Conservation (phyloP, 2,797 vertebrate genomes). For the Capromys pilorides region DNA sequence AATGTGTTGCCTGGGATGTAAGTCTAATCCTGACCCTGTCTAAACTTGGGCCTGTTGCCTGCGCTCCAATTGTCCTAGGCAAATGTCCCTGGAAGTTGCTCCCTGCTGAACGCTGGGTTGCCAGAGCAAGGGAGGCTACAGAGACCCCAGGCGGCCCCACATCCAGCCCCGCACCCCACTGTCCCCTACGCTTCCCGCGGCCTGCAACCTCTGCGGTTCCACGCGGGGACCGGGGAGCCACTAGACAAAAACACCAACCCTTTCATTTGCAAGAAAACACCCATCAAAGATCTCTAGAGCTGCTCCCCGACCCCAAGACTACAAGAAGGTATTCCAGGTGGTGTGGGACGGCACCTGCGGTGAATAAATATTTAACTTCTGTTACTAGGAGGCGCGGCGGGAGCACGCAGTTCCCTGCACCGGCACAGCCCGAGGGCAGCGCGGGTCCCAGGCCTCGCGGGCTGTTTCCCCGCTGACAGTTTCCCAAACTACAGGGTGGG, state of each 20-base stretch:
- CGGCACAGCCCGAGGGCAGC: background rate
- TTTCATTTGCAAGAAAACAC: background rate
- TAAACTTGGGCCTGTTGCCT: background rate
- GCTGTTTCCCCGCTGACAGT: constrained; percentile 54
- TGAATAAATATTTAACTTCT: constrained; percentile 3
- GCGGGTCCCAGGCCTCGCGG: background rate
- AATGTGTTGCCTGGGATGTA: background rate
- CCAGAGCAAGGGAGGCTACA: background rate
- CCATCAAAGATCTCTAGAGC: background rate
- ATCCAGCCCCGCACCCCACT: background rate
- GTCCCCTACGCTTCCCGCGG: background rate
- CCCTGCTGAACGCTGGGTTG: background rate
- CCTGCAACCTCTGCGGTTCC: background rate
- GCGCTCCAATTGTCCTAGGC: background rate
- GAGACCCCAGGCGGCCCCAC: background rate
- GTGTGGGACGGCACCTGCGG: background rate
- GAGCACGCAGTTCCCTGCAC: background rate
- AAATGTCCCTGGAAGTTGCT: no score
- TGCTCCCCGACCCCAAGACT: background rate
- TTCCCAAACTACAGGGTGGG: constrained; percentile 69
- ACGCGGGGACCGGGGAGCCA: background rate
- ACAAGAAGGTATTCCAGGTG: background rate
- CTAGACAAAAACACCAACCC: background rate
- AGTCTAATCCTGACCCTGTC: background rate
- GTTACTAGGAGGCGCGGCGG: background rate